phyloP scores from a whole-genome alignment of 1,140 invertebrate species.

The Brachionus manjavacas region DNA sequence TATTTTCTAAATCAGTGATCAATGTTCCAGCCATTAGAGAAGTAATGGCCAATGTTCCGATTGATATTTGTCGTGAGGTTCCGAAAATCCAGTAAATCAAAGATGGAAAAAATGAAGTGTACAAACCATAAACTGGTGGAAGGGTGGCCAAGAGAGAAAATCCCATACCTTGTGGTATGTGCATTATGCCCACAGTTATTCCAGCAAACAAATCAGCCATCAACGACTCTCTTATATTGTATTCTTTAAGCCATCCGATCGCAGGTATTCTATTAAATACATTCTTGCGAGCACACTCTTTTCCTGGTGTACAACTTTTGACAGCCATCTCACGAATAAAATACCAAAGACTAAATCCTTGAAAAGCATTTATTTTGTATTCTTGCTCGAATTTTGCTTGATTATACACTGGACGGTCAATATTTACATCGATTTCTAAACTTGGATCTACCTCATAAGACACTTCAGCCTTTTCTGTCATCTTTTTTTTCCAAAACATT shows the following conservation, averaged over 20 bases:
- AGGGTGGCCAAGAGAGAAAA: conserved; percentile 81
- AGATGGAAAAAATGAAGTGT: conserved; percentile 88
- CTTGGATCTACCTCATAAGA: background rate
- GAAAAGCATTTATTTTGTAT: background rate
- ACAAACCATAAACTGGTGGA: conserved; percentile 79
- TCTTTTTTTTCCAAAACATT: background rate
- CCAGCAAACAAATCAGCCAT: conserved; percentile 57
- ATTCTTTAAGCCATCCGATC: conserved; percentile 52
- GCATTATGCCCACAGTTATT: conserved; percentile 60
- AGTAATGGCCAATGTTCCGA: conserved; percentile 83
- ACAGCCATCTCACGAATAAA: background rate
- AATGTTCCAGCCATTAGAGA: conserved; percentile 68
- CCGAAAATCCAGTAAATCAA: conserved; percentile 82
- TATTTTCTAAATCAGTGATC: conserved; percentile 12
- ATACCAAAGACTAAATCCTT: background rate
- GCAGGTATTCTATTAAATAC: conserved; percentile 48
- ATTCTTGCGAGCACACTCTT: background rate
- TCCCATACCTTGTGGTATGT: conserved; percentile 66
- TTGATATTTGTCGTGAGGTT: conserved; percentile 82
- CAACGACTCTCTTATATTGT: conserved; percentile 53
- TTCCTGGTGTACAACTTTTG: background rate
- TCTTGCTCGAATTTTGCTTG: background rate
- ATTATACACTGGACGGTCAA: background rate
- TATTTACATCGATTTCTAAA: background rate
- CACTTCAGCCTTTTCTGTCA: background rate